A percentile compares a stretch with the other conserved stretches of the same genome.
phyloP scores from a whole-genome alignment of 1,140 invertebrate species.

The Drosophila sturtevanti region DNA sequence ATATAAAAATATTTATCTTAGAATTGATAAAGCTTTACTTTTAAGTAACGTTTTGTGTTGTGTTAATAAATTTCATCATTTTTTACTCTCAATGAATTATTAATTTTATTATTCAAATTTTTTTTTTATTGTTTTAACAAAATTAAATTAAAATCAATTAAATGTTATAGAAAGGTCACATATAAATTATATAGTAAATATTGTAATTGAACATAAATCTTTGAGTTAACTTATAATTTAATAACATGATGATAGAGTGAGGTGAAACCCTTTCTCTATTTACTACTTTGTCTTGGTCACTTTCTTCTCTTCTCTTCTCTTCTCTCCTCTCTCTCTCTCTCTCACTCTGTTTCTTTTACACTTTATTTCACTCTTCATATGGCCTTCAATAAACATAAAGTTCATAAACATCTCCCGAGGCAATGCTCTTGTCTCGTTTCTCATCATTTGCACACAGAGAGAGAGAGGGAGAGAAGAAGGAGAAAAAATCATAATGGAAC shows the following conservation, averaged over 20 bases:
- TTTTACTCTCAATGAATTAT: too few species aligned
- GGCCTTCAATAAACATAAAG: slow-evolving; percentile 79
- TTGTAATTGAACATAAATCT: not conserved
- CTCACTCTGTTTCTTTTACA: slow-evolving; percentile 63
- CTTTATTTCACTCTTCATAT: slow-evolving; percentile 49
- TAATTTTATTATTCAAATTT: too few species aligned
- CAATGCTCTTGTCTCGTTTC: slow-evolving; percentile 54
- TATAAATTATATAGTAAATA: too few species aligned
- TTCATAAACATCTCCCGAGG: slow-evolving; percentile 73
- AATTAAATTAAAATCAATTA: too few species aligned
- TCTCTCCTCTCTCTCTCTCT: not conserved
- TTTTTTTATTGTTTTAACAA: too few species aligned
- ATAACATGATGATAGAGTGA: not conserved
- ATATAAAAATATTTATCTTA: too few species aligned
- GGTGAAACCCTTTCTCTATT: not conserved
- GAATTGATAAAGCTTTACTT: too few species aligned
- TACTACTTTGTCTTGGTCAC: not conserved
- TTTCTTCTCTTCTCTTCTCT: not conserved
- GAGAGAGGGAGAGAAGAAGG: slow-evolving; percentile 47
- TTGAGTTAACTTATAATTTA: not conserved
- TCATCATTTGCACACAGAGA: slow-evolving; percentile 70
- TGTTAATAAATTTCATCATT: too few species aligned
- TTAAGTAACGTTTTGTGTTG: too few species aligned
- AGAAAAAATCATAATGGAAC: slow-evolving; percentile 70
- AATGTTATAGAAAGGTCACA: too few species aligned